Evolutionary conservation across 2,113 vertebrate genomes (phyloP).

Genomic region (Bagarius yarrelli): DNA sequence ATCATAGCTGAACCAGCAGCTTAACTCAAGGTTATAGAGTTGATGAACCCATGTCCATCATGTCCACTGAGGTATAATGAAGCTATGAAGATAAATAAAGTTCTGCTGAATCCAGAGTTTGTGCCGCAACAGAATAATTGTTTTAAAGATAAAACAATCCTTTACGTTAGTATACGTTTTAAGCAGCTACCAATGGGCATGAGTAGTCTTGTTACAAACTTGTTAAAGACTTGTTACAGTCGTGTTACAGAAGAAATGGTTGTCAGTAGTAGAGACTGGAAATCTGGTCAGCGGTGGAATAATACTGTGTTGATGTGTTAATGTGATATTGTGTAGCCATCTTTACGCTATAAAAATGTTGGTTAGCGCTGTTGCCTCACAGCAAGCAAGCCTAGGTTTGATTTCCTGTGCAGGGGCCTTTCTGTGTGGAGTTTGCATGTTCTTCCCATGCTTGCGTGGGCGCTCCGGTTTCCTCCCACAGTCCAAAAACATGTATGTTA

Average conservation of each 20-base stretch:
- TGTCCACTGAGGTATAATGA: slow-evolving; percentile 22
- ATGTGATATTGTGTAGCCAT: not conserved
- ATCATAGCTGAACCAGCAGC: slow-evolving; percentile 43
- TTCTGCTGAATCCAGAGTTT: slow-evolving; percentile 13
- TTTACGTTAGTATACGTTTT: not conserved
- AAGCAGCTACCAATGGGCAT: not conserved
- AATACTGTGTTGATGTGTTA: not conserved
- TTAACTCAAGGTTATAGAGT: slow-evolving; percentile 26
- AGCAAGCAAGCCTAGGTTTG: no score
- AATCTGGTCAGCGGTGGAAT: not conserved
- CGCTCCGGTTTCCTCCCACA: no score
- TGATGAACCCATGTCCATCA: slow-evolving; percentile 33
- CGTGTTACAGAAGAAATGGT: no score
- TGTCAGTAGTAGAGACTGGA: not conserved
- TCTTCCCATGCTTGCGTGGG: no score
- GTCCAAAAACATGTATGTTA: no score
- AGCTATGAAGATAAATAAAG: slow-evolving; percentile 14
- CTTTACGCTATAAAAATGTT: no score
- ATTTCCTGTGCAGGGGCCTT: no score
- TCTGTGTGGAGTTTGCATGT: no score
- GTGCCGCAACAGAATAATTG: not conserved
- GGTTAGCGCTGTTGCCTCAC: no score
- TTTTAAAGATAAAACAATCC: not conserved
- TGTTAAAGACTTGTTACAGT: no score
- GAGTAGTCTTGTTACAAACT: no score